These are phyloP conservation scores for Chromobotia macracanthus DNA, from an alignment of 2,797 vertebrate species.

Conservation along the genomic window DNA sequence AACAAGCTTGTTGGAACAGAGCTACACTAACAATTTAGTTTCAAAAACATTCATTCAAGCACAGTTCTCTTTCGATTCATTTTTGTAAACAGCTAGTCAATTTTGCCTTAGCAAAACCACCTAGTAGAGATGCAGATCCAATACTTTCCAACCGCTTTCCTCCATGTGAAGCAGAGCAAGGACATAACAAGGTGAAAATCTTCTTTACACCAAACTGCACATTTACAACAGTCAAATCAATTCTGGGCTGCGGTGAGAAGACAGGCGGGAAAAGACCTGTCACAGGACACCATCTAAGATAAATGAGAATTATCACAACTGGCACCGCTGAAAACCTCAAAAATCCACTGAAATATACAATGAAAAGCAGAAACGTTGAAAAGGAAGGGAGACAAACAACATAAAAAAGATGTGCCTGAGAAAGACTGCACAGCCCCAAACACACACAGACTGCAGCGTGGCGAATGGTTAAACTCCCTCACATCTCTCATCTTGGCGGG, in stretches of 20 bases:
- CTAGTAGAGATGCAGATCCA: background rate
- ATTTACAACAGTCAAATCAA: conserved; percentile 44
- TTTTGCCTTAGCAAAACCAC: background rate
- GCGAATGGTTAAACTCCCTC: conserved; percentile 53
- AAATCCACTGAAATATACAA: conserved; percentile 37
- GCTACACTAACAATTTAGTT: background rate
- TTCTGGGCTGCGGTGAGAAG: conserved; percentile 27
- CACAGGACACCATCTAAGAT: conserved; percentile 42
- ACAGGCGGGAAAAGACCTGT: conserved; percentile 45
- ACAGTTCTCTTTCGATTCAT: background rate
- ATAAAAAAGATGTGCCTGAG: conserved; percentile 43
- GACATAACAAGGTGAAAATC: conserved; percentile 51
- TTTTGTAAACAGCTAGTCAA: background rate
- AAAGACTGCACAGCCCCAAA: conserved; percentile 51
- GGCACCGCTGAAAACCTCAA: conserved; percentile 31
- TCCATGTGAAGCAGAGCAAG: conserved; percentile 34
- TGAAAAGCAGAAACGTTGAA: conserved; percentile 2
- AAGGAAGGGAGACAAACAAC: conserved; percentile 8
- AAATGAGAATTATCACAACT: conserved; percentile 39
- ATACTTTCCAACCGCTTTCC: conserved; percentile 15
- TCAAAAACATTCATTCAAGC: background rate
- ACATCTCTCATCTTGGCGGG: conserved; percentile 39
- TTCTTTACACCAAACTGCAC: conserved; percentile 42
- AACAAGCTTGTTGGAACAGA: background rate
- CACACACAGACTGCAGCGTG: conserved; percentile 48